Evolutionary conservation across 92 coral and sea anemone genomes (phyloP).

Genomic region (Desmophyllum pertusum): DNA sequence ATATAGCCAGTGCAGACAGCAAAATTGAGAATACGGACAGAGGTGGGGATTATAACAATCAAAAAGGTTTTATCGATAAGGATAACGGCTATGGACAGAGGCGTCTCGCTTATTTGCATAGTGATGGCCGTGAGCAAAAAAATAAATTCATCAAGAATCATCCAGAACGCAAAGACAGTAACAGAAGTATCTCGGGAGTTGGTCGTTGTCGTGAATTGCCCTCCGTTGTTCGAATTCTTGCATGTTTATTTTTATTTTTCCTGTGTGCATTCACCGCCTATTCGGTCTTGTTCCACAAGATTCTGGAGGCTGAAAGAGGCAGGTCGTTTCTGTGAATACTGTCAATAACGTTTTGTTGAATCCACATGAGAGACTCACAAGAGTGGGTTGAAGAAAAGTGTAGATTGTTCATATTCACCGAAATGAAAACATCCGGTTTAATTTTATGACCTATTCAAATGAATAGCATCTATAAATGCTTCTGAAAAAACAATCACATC

Average conservation of each 20-base stretch:
- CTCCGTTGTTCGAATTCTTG: too few species aligned
- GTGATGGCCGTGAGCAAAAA: background rate
- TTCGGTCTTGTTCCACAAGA: background rate
- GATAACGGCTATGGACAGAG: background rate
- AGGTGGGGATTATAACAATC: background rate
- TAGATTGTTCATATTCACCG: background rate
- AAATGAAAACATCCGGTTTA: background rate
- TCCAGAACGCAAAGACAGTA: background rate
- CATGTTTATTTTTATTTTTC: too few species aligned
- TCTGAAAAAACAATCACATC: background rate
- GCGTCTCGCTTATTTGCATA: background rate
- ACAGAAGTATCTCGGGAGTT: background rate
- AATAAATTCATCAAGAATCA: background rate
- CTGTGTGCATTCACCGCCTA: background rate
- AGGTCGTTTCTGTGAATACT: background rate
- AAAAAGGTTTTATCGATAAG: background rate
- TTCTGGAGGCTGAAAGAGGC: background rate
- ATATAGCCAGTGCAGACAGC: background rate
- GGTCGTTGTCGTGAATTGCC: background rate
- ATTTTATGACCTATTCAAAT: background rate
- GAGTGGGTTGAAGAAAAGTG: background rate
- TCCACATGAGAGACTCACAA: too few species aligned
- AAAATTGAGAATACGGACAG: background rate
- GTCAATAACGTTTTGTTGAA: too few species aligned
- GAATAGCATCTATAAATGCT: background rate